Base-by-base conservation (phyloP, 2,888 invertebrate species). In the Ditylenchus weischeri region DNA sequence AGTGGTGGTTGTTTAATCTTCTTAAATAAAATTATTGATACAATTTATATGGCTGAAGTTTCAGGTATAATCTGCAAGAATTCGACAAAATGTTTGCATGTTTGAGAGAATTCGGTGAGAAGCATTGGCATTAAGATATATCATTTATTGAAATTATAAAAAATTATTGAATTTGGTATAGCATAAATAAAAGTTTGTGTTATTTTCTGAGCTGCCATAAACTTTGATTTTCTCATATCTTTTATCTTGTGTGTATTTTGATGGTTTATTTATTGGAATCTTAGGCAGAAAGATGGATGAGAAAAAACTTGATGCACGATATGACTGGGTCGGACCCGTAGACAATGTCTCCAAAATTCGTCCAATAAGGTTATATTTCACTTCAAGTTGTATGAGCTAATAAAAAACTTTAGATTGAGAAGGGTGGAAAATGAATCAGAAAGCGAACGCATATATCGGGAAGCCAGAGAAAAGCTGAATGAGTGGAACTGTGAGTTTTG, bases 251-350 rank as follows among this genome's bases (percentile, higher is more conserved):
- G 2, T n/a, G 2, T 29, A 5, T 4, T 29, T 5, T 29, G 29
- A 29, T 29, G 29, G 5, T 4, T 29, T 29, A 29, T 29, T 29
- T 29, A 29, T 29, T 29, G 2, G 29, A 2, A 29, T 29, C 15
- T 43, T 43, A 43, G 3, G 3, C 43, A 43, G 8, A 43, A 64
- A 68, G 65, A 68, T 62, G 43, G 72, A 71, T 48, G 7, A 59
- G 21, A 21, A 73, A 48, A 68, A 73, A n/a, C 72, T 80, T 68
- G 80, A 80, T 63, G 63, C 74, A 15, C 68, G 80, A 38, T 80
- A 73, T 67, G 80, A 80, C 65, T 80, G 80, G 80, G 79, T 80
- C 51, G 80, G 80, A 18, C 80, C 80, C n/a, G 75, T 79, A 35
- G 77, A 80, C 69, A 66, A 60, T 29, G 35, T 74, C 5, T 79